These are phyloP conservation scores for Sclerurus mexicanus DNA, from an alignment of 2,113 vertebrate species.

Conservation along the genomic window DNA sequence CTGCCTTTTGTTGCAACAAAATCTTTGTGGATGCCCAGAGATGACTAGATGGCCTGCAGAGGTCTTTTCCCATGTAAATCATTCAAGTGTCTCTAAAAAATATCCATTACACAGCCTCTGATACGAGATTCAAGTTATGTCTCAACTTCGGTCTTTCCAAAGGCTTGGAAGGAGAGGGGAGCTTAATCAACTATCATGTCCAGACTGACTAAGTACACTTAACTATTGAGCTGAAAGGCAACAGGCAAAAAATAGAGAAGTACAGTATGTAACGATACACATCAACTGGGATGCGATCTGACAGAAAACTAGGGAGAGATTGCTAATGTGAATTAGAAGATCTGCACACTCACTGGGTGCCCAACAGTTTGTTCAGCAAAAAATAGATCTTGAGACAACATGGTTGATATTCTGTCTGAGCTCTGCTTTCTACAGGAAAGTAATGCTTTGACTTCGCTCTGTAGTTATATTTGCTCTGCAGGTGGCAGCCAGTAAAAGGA, in stretches of 20 bases:
- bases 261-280: neutral
- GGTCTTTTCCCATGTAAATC: neutral
- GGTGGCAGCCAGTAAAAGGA: neutral
- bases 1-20: neutral
- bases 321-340: neutral
- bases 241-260: neutral
- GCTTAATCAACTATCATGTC: neutral
- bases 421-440: neutral
- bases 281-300: neutral
- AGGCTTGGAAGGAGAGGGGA: neutral
- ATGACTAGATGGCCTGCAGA: neutral
- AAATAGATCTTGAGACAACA: neutral
- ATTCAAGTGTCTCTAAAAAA: neutral
- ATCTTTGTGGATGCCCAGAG: neutral
- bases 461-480: slow-evolving; percentile 1
- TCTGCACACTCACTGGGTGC: fast-evolving
- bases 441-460: slow-evolving; percentile 6
- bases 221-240: neutral
- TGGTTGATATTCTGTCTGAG: neutral
- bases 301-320: neutral
- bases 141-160: neutral
- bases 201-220: neutral
- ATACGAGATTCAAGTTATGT: fast-evolving
- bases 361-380: neutral
- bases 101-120: neutral